Conservation (phyloP, 37 sponge, comb jelly and placozoan genomes). For the Diacarnus erythraeanus region DNA sequence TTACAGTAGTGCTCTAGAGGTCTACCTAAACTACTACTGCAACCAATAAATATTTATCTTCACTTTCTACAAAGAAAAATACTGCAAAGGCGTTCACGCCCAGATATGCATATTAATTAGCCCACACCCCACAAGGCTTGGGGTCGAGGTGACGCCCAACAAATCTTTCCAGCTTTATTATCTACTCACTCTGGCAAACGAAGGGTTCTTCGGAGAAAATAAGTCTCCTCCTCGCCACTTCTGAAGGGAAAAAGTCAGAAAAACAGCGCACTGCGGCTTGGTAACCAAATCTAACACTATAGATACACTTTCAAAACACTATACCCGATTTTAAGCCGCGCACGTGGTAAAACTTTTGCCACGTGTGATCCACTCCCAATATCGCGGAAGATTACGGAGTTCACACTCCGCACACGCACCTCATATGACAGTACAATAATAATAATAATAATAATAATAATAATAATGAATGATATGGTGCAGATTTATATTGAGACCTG, state of each 20-base stretch:
- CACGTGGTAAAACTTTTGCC: conserved; percentile 38
- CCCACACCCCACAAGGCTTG: no score
- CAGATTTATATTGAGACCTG: no score
- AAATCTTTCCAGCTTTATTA: background rate
- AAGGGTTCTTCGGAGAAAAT: background rate
- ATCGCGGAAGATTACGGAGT: conserved; percentile 2
- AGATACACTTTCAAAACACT: conserved; percentile 25
- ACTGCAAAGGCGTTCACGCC: no score
- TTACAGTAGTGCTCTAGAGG: no score
- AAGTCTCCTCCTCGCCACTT: background rate
- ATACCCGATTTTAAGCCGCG: conserved; percentile 2
- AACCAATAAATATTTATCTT: no score
- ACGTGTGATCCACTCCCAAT: background rate
- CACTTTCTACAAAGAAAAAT: no score
- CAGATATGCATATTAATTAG: no score
- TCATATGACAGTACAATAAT: no score
- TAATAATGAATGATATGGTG: background rate
- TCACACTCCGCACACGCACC: background rate
- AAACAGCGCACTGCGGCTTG: background rate
- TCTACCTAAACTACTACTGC: no score
- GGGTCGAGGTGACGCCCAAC: background rate
- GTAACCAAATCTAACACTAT: background rate
- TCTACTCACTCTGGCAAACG: background rate
- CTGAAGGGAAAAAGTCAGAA: background rate
- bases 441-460: background rate